Evolutionary conservation across 2,797 vertebrate genomes (phyloP).

Genomic region (Rhincodon typus): DNA sequence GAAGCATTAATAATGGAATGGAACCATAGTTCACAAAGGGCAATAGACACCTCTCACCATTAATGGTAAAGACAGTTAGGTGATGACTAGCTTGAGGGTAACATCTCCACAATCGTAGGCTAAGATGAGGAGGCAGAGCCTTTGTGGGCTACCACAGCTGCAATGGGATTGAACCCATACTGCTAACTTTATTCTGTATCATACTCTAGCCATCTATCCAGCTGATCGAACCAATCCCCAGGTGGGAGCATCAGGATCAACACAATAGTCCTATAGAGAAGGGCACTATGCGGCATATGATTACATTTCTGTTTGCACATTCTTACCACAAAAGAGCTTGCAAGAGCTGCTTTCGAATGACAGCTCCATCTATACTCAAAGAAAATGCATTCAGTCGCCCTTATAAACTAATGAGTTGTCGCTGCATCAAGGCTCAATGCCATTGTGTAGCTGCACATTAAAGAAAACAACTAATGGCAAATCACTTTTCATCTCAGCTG

Average conservation of each 20-base stretch:
- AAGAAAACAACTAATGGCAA: background rate
- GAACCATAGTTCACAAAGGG: no score
- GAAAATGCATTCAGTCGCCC: background rate
- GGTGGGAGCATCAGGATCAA: background rate
- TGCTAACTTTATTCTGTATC: no score
- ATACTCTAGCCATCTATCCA: no score
- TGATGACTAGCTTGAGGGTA: no score
- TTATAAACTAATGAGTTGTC: background rate
- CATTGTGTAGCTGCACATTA: background rate
- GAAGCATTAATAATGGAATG: no score
- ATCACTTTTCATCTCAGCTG: background rate
- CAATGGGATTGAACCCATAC: no score
- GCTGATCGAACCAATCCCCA: background rate
- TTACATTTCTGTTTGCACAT: background rate
- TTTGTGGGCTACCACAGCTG: no score
- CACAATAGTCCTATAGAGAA: background rate
- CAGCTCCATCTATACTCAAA: background rate
- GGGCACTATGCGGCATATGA: background rate
- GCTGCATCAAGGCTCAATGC: background rate
- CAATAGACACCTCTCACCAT: no score
- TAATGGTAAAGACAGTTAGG: no score
- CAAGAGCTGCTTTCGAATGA: background rate
- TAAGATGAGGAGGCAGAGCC: no score
- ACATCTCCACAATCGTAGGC: no score
- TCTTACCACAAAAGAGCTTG: background rate